Evolutionary conservation across 2,888 invertebrate species (phyloP), one percentile per base, ranked within the genome.

Genomic region (Crematogaster levior): DNA sequence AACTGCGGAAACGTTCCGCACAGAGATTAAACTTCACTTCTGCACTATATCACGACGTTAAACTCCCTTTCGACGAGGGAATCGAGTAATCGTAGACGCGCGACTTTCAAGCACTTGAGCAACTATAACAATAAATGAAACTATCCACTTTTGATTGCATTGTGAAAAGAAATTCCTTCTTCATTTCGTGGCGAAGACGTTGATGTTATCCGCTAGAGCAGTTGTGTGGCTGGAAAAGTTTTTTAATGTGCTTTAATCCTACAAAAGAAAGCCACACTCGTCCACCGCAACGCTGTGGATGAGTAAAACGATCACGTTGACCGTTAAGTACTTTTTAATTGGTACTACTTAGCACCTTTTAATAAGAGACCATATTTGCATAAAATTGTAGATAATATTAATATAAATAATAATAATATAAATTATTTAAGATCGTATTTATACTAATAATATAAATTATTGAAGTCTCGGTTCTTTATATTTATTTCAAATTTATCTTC

Each of bases 1-100:
- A 68, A 79, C 43, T 21, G n/a, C 27, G n/a, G 51, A 63, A 63
- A 65, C n/a, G 21, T 53, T 77, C 21, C 53, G 18, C 15, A 46
- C 34, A 24, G 43, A 79, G 43, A 79, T 79, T 79, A 68, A 58
- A 79, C 56, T 79, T 77, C 7, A 21, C 66, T 66, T 66, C 65
- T 56, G 77, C 10, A 3, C 7, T 63, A 21, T 43, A 77, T 66
- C 66, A 18, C 21, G 12, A 66, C 53, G 43, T 56, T 68, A 68
- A 43, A 43, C 43, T 43, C 56, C n/a, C 66, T 12, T 63, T 27
- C 51, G 37, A 48, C 18, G 4, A 48, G 30, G 9, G 66, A 34
- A 56, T 66, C 43, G 12, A 56, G 18, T 30, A 43, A 12, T 56
- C 51, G 43, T 12, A 6, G 4, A 58, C 3, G 1, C 12, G 53